Conservation (phyloP, 2,888 invertebrate species). For the Falcaria lacertinaria region DNA sequence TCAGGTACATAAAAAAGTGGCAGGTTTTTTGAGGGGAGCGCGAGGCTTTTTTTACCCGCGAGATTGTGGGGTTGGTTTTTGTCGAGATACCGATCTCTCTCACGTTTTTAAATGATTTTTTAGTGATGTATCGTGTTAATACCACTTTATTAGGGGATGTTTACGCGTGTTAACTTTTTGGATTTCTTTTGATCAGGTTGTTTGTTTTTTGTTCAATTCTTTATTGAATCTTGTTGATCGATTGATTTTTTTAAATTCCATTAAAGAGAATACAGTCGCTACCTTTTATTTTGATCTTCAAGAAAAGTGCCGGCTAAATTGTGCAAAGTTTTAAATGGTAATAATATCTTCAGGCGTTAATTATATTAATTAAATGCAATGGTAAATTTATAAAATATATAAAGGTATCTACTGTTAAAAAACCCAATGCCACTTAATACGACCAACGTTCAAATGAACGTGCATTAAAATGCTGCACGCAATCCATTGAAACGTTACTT, state of each 20-base stretch:
- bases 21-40: slow-evolving; percentile 48
- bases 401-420: too few species aligned
- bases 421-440: too few species aligned
- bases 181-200: slow-evolving; percentile 13
- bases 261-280: too few species aligned
- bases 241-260: slow-evolving; percentile 14
- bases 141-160: slow-evolving; percentile 63
- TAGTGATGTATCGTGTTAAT: slow-evolving; percentile 47
- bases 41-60: slow-evolving; percentile 44
- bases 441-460: too few species aligned
- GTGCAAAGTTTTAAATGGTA: too few species aligned
- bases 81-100: slow-evolving; percentile 63
- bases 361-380: too few species aligned
- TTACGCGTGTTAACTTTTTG: slow-evolving; percentile 53
- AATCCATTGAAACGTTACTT: too few species aligned
- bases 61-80: slow-evolving; percentile 52
- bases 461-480: too few species aligned
- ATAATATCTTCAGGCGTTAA: too few species aligned
- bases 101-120: slow-evolving; percentile 69
- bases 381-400: too few species aligned
- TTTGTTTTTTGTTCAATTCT: slow-evolving; percentile 5
- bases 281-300: too few species aligned
- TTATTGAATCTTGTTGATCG: slow-evolving; percentile 11
- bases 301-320: too few species aligned
- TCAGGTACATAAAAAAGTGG: slow-evolving; percentile 62